A percentile compares a stretch with the other conserved stretches of the same genome.
Evolutionary conservation across 1,140 invertebrate genomes (phyloP).

Genomic region (Tribolium castaneum): DNA sequence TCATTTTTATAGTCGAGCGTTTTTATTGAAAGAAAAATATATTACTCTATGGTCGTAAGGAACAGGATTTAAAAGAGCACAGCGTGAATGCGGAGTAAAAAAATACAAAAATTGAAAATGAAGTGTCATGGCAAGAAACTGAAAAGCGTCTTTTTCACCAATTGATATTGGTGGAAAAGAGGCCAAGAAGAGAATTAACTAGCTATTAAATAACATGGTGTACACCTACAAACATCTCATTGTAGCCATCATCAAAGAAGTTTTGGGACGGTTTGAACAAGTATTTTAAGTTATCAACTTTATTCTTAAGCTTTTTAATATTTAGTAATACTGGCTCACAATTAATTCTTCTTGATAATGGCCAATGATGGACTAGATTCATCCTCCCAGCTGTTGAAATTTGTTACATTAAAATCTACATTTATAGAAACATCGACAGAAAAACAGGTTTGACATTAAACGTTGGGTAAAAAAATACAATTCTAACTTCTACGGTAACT

Average conservation of each 20-base stretch:
- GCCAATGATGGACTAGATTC: slow-evolving; percentile 61
- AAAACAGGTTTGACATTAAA: slow-evolving; percentile 20
- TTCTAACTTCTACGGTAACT: slow-evolving; percentile 43
- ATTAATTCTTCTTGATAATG: slow-evolving; percentile 55
- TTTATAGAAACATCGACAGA: slow-evolving; percentile 27
- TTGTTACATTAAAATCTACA: slow-evolving; percentile 37
- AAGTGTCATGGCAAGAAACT: slow-evolving; percentile 58
- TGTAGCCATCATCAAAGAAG: slow-evolving; percentile 57
- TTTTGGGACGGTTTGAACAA: slow-evolving; percentile 60
- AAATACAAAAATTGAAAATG: slow-evolving; percentile 38
- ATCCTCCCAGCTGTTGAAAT: slow-evolving; percentile 53
- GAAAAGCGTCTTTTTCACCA: slow-evolving; percentile 34
- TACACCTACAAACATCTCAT: slow-evolving; percentile 58
- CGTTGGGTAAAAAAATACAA: not conserved
- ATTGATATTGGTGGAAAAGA: slow-evolving; percentile 9
- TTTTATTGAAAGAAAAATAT: not conserved
- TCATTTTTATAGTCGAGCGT: not conserved
- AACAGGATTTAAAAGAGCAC: not conserved
- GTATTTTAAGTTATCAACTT: slow-evolving; percentile 50
- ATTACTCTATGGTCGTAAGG: not conserved
- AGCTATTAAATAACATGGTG: slow-evolving; percentile 57
- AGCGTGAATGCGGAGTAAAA: not conserved
- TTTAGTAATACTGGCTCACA: slow-evolving; percentile 61
- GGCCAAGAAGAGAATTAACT: slow-evolving; percentile 49
- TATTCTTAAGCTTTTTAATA: slow-evolving; percentile 46